Evolutionary conservation across 2,113 vertebrate species (phyloP).

Genomic region (Patagioenas fasciata): DNA sequence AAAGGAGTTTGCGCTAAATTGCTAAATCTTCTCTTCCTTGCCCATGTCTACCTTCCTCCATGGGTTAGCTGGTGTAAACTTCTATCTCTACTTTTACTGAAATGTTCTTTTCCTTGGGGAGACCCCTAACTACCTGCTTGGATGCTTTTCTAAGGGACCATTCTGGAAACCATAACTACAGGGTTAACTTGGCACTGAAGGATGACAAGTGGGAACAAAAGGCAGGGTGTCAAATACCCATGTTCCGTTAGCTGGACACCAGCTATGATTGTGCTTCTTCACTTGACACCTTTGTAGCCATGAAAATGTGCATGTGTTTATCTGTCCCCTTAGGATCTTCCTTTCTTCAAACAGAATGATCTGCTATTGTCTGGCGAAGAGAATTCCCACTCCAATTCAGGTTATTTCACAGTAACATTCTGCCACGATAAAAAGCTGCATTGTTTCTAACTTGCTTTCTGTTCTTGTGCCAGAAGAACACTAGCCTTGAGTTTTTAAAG

Average conservation of each 20-base stretch:
- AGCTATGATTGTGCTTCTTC: not conserved
- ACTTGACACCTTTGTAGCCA: conserved; percentile 33
- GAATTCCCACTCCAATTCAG: conserved; percentile 4
- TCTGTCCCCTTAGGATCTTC: not conserved
- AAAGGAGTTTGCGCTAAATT: not conserved
- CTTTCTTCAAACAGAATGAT: conserved; percentile 23
- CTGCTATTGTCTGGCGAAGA: not conserved
- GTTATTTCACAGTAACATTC: not conserved
- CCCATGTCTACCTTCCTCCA: not conserved
- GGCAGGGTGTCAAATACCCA: not conserved
- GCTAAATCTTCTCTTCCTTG: not conserved
- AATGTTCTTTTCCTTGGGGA: not conserved
- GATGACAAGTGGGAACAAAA: conserved; percentile 1
- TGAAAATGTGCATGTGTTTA: not conserved
- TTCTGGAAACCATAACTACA: not conserved
- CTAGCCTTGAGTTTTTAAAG: conserved; percentile 28
- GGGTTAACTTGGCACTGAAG: conserved; percentile 6
- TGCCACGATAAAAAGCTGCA: conserved; percentile 7
- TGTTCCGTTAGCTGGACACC: conserved; percentile 7
- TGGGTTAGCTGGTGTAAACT: not conserved
- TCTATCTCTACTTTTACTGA: not conserved
- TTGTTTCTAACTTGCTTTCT: conserved; percentile 20
- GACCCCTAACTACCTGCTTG: not conserved
- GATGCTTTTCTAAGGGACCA: not conserved
- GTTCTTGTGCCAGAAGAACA: not conserved